Evolutionary conservation across 2,797 vertebrate genomes (phyloP), one percentile per base, ranked within the genome.

Genomic region (Sebastes jordani): DNA sequence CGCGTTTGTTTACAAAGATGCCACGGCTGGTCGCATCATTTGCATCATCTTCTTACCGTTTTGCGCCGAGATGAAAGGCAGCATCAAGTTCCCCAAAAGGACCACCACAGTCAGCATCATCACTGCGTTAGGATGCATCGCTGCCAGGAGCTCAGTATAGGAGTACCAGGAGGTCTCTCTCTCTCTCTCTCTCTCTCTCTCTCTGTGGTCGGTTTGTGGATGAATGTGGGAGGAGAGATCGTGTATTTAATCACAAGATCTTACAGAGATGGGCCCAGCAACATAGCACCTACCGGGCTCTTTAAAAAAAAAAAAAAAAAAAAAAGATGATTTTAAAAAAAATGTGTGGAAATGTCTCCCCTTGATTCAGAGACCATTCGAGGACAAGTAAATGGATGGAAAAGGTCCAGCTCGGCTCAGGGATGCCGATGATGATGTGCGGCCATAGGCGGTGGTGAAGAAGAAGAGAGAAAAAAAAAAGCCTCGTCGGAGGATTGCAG

Each of bases 31-130:
- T 73, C 83, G 81, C 82, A 83, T 84, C 82, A 83, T 84, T 86
- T 86, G 84, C 67, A 42, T 42, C 38, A 16, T 42, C 67, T 74
- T 59, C 96, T 96, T 96, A 96, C 96, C 96, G 94, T 95, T 96
- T 80, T 96, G 96, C 65, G 95, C 91, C 71, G 90, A 92, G 88
- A 76, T 84, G 85, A 89, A 87, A 16, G 93, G 94, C 82, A 95
- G 87, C 94, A 95, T 93, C 86, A 90, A 89, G 92, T 92, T 94
- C 85, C 93, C 94, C 74, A 95, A 49, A 42, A 96, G 88, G 88
- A 95, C 87, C 87, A 90, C 81, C 71, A 91, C 92, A 42, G 38
- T 42, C 38, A 42, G 38, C 89, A 96, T 88, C 90, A 95, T 94
- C 89, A 78, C 91, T 81, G 94, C 92, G 89, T 84, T 84, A 71